phyloP scores from a whole-genome alignment of 2,113 vertebrate genomes.

The Onychorhynchus coronatus region DNA sequence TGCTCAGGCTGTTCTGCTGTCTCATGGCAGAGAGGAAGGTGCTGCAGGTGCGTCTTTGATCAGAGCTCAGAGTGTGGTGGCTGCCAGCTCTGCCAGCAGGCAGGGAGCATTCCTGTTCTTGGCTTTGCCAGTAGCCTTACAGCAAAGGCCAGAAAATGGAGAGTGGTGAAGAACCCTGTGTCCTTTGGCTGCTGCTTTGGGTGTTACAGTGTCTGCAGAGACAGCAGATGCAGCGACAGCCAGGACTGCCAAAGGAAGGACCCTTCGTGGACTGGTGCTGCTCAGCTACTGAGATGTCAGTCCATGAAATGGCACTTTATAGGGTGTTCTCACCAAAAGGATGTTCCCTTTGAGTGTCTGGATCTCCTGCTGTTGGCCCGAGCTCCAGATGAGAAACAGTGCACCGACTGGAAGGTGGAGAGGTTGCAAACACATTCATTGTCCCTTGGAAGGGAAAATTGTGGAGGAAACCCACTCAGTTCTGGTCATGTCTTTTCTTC shows the following conservation, averaged over 20 bases:
- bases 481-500: not conserved
- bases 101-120: not conserved
- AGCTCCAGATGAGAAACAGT: not conserved
- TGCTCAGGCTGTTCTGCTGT: not conserved
- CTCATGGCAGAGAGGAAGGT: not conserved
- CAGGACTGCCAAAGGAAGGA: not conserved
- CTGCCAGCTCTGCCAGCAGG: not conserved
- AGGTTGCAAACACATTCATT: not conserved
- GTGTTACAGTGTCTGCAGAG: not conserved
- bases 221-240: not conserved
- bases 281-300: not conserved
- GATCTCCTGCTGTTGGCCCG: not conserved
- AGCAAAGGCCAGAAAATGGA: not conserved
- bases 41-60: not conserved
- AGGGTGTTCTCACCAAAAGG: not conserved
- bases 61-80: not conserved
- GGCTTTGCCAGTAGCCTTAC: not conserved
- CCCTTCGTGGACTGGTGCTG: not conserved
- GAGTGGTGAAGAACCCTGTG: not conserved
- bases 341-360: not conserved
- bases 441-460: not conserved
- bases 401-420: not conserved
- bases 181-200: not conserved
- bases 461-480: not conserved
- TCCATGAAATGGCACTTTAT: not conserved